Base-by-base conservation (phyloP, 1,140 invertebrate genomes). In the Laodelphax striatellus region DNA sequence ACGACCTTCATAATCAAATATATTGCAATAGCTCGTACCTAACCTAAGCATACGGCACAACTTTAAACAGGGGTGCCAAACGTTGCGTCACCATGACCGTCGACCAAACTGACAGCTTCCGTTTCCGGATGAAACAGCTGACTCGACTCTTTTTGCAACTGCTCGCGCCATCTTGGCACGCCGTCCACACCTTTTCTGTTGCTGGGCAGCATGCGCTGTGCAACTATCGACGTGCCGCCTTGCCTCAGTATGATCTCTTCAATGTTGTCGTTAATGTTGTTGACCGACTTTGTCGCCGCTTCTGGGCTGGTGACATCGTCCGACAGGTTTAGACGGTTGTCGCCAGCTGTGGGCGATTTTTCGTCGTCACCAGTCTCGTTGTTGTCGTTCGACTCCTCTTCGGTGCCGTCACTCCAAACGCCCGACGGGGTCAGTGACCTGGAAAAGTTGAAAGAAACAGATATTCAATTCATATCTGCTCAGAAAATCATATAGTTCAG, bases 61-160 rank as follows among this genome's bases (percentile, higher is more conserved):
- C 28, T 57, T 41, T 65, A 66, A 8, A 66, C 64, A 34, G 64
- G 64, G 0, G 64, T 66, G 31, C 64, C 64, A 61, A 66, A 64
- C 34, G 56, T 62, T 2, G 64, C 62, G 31, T 66, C 62, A 8
- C 64, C 64, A 5, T 62, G 44, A 11, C 63, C 64, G 17, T 64
- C 60, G 0, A 64, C 55, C 22, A 64, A 58, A 11, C 44, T 60
- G 13, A 44, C 55, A 0, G 52, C 42, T 24, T 60, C 58, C 6
- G 55, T 46, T 52, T 64, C 46, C 14, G 62, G 62, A 43, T 60
- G 58, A 52, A 52, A 60, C 28, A 63, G 55, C 56, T 60, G 53
- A 60, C 62, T 63, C 17, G 57, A 58, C 31, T 63, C 43, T 60
- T 53, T 31, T 43, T 60, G 24, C 54, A 53, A 14, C 42, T 60